These are phyloP conservation scores for Chascanopsetta lugubris DNA, from an alignment of 2,113 vertebrate genomes.

Conservation along the genomic window DNA sequence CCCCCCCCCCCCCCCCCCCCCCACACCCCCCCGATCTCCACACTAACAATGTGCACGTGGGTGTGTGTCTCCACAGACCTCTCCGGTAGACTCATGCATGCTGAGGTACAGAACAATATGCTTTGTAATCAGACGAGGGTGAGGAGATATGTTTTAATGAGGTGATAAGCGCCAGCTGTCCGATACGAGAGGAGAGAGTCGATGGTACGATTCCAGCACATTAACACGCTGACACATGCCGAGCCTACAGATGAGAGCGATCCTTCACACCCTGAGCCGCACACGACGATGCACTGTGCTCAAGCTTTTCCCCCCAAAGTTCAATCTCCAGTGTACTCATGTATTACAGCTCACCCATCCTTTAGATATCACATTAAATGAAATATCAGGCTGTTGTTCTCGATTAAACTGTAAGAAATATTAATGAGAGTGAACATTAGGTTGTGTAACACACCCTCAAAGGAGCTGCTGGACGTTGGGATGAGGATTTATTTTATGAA, in stretches of 20 bases:
- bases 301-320: neutral
- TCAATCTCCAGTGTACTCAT: neutral
- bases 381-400: too few relatives aligned
- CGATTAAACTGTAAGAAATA: too few relatives aligned
- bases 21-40: constrained; percentile 1
- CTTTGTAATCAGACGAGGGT: constrained; percentile 21
- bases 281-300: neutral
- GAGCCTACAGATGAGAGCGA: constrained; percentile 22
- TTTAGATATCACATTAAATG: neutral
- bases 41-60: constrained; percentile 2
- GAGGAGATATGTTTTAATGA: constrained; percentile 47
- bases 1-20: neutral
- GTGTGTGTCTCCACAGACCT: constrained; percentile 1
- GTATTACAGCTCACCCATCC: constrained; percentile 1
- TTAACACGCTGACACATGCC: constrained; percentile 37
- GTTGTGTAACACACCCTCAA: neutral
- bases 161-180: constrained; percentile 57
- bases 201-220: constrained; percentile 19
- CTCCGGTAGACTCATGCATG: constrained; percentile 11
- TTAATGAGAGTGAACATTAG: too few relatives aligned
- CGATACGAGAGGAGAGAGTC: constrained; percentile 11
- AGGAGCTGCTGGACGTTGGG: neutral
- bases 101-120: constrained; percentile 18
- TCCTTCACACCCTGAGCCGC: neutral
- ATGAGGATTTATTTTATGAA: neutral